These are phyloP conservation scores for Sebastes taczanowskii DNA, from an alignment of 2,797 vertebrate species.

Conservation along the genomic window DNA sequence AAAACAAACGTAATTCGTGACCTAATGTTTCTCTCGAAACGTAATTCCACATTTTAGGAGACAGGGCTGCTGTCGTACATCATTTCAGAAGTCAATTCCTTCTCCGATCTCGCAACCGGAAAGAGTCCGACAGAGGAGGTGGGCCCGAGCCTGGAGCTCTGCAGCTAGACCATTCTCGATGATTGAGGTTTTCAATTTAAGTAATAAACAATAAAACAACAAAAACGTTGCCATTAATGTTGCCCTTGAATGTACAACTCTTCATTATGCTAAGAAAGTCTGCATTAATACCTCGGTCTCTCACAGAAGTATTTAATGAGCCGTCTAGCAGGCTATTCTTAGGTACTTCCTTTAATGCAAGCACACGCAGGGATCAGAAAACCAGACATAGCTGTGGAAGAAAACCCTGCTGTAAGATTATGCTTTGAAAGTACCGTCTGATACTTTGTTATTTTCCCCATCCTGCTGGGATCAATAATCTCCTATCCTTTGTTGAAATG, in stretches of 20 bases:
- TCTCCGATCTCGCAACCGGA: not conserved
- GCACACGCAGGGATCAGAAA: conserved; percentile 21
- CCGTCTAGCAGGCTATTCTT: conserved; percentile 1
- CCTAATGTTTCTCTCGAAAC: too few species aligned
- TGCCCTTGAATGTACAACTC: not conserved
- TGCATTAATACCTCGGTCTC: not conserved
- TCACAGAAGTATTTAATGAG: conserved; percentile 29
- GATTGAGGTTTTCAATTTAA: not conserved
- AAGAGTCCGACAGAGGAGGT: not conserved
- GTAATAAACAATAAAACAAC: not conserved
- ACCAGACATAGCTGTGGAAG: not conserved
- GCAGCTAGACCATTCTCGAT: too few species aligned
- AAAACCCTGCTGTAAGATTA: not conserved
- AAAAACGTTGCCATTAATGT: not conserved
- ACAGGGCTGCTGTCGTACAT: too few species aligned
- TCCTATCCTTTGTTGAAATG: not conserved
- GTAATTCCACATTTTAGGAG: too few species aligned
- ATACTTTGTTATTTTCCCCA: too few species aligned
- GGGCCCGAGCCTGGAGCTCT: not conserved
- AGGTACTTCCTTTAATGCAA: conserved; percentile 15
- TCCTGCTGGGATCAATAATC: too few species aligned
- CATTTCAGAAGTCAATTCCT: not conserved
- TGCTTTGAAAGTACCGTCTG: conserved; percentile 21
- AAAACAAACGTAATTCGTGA: too few species aligned
- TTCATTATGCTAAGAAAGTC: not conserved